Evolutionary conservation across 1,140 invertebrate species (phyloP).

Genomic region (Drosophila ercepeae): DNA sequence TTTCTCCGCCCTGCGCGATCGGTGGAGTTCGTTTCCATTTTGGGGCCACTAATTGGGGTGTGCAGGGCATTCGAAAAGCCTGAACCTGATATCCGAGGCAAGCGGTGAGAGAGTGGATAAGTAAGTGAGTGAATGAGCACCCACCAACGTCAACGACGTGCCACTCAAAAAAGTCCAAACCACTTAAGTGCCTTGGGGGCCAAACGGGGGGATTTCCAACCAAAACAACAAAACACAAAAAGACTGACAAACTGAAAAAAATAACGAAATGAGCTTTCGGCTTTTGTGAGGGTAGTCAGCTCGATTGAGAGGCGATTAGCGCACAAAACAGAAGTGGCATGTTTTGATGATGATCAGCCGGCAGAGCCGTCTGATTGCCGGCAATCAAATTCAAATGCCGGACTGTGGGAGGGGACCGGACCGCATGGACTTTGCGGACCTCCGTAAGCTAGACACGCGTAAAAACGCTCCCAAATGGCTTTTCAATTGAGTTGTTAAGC

Average conservation of each 20-base stretch:
- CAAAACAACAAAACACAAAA: not conserved
- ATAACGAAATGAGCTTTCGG: conserved; percentile 42
- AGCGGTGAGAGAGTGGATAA: conserved; percentile 24
- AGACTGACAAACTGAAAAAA: conserved; percentile 26
- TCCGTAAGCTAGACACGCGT: conserved; percentile 62
- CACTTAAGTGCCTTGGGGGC: conserved; percentile 64
- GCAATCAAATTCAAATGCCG: conserved; percentile 64
- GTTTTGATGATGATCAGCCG: conserved; percentile 78
- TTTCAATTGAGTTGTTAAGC: conserved; percentile 80
- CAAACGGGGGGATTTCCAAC: conserved; percentile 25
- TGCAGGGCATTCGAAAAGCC: conserved; percentile 39
- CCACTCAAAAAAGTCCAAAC: conserved; percentile 72
- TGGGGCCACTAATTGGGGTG: conserved; percentile 12
- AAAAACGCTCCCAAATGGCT: conserved; percentile 71
- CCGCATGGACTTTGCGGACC: conserved; percentile 1
- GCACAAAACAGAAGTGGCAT: conserved; percentile 78
- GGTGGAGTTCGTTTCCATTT: conserved; percentile 5
- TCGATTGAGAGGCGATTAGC: conserved; percentile 77
- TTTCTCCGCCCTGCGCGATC: not conserved
- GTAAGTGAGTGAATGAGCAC: conserved; percentile 39
- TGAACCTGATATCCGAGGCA: conserved; percentile 31
- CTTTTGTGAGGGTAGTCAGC: conserved; percentile 56
- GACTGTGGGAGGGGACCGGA: conserved; percentile 25
- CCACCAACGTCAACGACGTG: conserved; percentile 66
- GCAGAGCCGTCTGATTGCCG: conserved; percentile 72